These are phyloP conservation scores for Neuroterus valhalla DNA, from an alignment of 1,140 invertebrate genomes.

Conservation along the genomic window DNA sequence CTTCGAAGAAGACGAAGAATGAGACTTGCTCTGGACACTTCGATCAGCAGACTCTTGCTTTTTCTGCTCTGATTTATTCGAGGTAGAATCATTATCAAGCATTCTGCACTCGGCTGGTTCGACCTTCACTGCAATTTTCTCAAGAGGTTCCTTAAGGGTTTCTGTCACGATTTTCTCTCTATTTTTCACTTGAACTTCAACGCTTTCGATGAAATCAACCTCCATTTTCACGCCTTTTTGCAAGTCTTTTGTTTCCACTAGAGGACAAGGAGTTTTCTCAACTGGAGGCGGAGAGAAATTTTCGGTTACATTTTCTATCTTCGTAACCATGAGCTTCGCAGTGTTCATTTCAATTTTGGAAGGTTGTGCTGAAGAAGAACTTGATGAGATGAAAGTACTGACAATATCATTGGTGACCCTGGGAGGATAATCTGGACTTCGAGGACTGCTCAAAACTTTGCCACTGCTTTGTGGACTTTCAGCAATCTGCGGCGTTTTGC, in stretches of 20 bases:
- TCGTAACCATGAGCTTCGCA: conserved; percentile 43
- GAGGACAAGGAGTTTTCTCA: neutral
- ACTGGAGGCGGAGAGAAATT: conserved; percentile 10
- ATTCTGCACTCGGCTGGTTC: conserved; percentile 46
- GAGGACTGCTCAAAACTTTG: conserved; percentile 62
- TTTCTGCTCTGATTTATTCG: conserved; percentile 38
- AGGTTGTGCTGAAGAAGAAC: conserved; percentile 15
- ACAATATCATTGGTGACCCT: conserved; percentile 54
- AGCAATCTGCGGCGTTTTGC: conserved; percentile 65
- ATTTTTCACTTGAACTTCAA: neutral
- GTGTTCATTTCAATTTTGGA: conserved; percentile 49
- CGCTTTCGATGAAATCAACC: conserved; percentile 22
- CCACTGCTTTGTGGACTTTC: conserved; percentile 67
- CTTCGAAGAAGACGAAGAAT: conserved; percentile 61
- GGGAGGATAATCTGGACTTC: conserved; percentile 70
- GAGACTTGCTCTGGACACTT: conserved; percentile 45
- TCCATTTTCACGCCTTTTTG: conserved; percentile 37
- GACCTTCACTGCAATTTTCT: conserved; percentile 35
- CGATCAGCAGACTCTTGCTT: conserved; percentile 29
- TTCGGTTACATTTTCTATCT: conserved; percentile 37
- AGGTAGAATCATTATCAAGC: conserved; percentile 27
- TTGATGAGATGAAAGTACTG: conserved; percentile 31
- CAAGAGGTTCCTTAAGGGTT: conserved; percentile 42
- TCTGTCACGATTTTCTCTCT: conserved; percentile 20
- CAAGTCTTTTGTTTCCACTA: neutral